Evolutionary conservation across 2,797 vertebrate species (phyloP).

Genomic region (Coregonus sp.): DNA sequence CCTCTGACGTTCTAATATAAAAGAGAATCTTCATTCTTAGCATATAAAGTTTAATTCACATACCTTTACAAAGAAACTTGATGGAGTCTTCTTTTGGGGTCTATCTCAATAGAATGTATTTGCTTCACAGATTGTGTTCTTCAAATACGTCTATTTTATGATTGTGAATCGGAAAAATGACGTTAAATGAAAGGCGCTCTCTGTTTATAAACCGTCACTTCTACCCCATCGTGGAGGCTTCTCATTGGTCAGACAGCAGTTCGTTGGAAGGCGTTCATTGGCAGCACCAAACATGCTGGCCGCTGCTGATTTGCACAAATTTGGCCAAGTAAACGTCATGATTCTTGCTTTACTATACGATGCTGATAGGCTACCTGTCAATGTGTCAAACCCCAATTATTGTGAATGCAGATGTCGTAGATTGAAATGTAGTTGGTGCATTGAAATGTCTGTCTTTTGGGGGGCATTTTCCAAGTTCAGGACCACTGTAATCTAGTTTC

Average conservation of each 20-base stretch:
- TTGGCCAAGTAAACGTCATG: conserved; percentile 49
- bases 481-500: conserved; percentile 16
- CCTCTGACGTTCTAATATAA: background rate
- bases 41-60: conserved; percentile 8
- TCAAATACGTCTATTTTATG: background rate
- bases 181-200: conserved; percentile 45
- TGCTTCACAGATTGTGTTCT: background rate
- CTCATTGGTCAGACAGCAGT: conserved; percentile 75
- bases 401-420: conserved; percentile 23
- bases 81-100: conserved; percentile 27
- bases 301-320: conserved; percentile 83
- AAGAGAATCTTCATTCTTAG: background rate
- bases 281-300: conserved; percentile 80
- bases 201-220: conserved; percentile 84
- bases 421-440: conserved; percentile 61
- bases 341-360: background rate
- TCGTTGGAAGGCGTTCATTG: conserved; percentile 90
- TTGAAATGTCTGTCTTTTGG: conserved; percentile 56
- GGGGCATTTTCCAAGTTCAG: conserved; percentile 24
- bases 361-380: conserved; percentile 66
- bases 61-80: conserved; percentile 36
- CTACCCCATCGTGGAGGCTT: conserved; percentile 85
- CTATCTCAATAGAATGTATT: background rate
- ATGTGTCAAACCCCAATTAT: conserved; percentile 37
- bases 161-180: conserved; percentile 44